Conservation (phyloP, 2,113 vertebrate species). For the Bubalus kerabau region DNA sequence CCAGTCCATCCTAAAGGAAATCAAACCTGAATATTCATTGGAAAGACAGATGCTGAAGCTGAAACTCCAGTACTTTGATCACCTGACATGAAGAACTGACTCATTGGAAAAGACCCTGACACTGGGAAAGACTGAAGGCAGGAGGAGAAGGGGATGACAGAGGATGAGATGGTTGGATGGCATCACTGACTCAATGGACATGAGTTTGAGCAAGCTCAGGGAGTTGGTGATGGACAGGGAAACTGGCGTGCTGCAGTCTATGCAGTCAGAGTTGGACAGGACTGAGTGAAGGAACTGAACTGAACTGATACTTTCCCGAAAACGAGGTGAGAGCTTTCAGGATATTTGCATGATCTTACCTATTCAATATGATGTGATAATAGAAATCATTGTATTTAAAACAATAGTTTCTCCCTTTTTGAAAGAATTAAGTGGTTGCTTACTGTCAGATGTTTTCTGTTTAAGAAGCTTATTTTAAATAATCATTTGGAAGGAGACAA, state of each 20-base stretch:
- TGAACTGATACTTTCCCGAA: neutral
- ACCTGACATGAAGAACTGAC: neutral
- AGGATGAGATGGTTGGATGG: neutral
- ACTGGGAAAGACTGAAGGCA: neutral
- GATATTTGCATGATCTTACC: neutral
- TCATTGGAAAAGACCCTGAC: neutral
- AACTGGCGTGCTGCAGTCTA: neutral
- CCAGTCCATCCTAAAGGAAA: neutral
- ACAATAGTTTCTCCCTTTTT: neutral
- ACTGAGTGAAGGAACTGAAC: neutral
- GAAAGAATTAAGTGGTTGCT: neutral
- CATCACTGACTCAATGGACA: neutral
- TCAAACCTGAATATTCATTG: neutral
- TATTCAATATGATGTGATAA: neutral
- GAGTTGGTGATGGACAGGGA: neutral
- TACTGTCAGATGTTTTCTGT: neutral
- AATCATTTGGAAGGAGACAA: neutral
- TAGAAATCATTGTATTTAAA: neutral
- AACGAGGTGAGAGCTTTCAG: neutral
- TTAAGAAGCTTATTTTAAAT: constrained; percentile 17
- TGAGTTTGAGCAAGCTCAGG: neutral
- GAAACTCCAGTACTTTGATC: neutral
- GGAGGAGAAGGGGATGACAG: neutral
- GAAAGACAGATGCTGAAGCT: neutral
- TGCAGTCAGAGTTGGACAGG: accelerated